Percentiles rank a stretch among this genome's conserved stretches.
Conservation (phyloP, 1,140 invertebrate species). For the Drosophila nannoptera region DNA sequence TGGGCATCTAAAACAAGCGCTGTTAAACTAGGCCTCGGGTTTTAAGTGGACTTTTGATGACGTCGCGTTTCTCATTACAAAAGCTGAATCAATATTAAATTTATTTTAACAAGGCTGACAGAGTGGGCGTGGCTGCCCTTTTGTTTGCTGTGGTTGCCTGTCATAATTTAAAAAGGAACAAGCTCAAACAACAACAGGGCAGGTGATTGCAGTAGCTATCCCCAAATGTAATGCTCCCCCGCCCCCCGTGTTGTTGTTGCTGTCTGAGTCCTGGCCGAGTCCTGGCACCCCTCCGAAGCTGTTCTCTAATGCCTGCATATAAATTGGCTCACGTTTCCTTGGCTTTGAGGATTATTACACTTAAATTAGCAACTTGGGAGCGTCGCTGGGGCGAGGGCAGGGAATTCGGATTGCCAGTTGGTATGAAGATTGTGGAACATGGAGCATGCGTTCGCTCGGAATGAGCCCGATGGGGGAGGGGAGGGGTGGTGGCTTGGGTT, state of each 20-base stretch:
- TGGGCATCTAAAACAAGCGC: slow-evolving; percentile 34
- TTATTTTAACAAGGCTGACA: slow-evolving; percentile 58
- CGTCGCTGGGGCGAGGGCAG: slow-evolving; percentile 27
- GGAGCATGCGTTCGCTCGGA: slow-evolving; percentile 57
- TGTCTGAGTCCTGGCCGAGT: no score
- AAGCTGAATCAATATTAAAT: slow-evolving; percentile 78
- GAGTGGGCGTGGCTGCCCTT: slow-evolving; percentile 5
- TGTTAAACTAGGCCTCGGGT: slow-evolving; percentile 54
- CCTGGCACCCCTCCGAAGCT: slow-evolving; percentile 24
- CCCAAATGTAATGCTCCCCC: neutral
- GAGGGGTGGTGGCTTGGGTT: slow-evolving; percentile 4
- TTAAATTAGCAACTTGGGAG: slow-evolving; percentile 77
- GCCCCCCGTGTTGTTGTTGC: no score
- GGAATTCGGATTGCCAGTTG: slow-evolving; percentile 3
- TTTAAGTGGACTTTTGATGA: slow-evolving; percentile 70
- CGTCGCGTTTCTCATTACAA: slow-evolving; percentile 75
- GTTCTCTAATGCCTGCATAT: slow-evolving; percentile 70
- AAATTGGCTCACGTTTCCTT: slow-evolving; percentile 76
- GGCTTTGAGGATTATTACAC: slow-evolving; percentile 78
- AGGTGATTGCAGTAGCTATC: slow-evolving; percentile 62
- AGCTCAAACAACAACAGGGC: slow-evolving; percentile 35
- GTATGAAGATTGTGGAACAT: slow-evolving; percentile 42
- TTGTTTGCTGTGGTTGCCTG: slow-evolving; percentile 64
- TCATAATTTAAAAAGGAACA: slow-evolving; percentile 56
- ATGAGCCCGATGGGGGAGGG: slow-evolving; percentile 15